These are phyloP conservation scores for Pygoscelis adeliae DNA, from an alignment of 2,113 vertebrate genomes.

Conservation along the genomic window DNA sequence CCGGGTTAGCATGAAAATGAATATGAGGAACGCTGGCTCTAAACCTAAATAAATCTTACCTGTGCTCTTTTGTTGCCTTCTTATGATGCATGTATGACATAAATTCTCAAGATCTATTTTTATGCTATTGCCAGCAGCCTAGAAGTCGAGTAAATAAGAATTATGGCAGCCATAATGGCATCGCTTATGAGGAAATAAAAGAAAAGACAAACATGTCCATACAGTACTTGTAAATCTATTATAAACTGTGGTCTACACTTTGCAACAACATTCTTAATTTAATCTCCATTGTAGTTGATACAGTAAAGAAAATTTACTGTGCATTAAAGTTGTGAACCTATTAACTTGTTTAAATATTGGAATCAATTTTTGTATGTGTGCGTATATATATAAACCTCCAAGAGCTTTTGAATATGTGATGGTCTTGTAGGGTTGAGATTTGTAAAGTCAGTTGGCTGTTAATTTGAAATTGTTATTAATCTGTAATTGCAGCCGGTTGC, in stretches of 20 bases:
- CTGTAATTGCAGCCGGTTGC: background rate
- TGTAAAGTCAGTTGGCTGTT: background rate
- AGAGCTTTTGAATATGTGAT: background rate
- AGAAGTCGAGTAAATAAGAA: slow-evolving; percentile 76
- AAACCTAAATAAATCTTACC: slow-evolving; percentile 68
- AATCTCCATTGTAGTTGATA: slow-evolving; percentile 16
- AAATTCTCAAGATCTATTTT: slow-evolving; percentile 83
- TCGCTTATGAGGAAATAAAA: slow-evolving; percentile 72
- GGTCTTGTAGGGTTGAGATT: background rate
- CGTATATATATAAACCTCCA: background rate
- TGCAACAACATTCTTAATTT: slow-evolving; percentile 34
- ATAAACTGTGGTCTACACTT: slow-evolving; percentile 36
- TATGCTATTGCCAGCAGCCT: slow-evolving; percentile 75
- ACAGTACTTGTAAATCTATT: slow-evolving; percentile 74
- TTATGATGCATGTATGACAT: slow-evolving; percentile 74
- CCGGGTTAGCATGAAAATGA: background rate
- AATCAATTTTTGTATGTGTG: background rate
- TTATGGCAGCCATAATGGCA: slow-evolving; percentile 75
- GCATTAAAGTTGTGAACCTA: background rate
- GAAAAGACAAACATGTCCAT: slow-evolving; percentile 73
- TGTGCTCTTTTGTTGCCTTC: slow-evolving; percentile 58
- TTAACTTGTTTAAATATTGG: background rate
- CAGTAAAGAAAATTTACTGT: slow-evolving; percentile 28
- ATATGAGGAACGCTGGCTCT: slow-evolving; percentile 43
- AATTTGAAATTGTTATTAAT: background rate